Base-by-base conservation (phyloP, 2,888 invertebrate species). In the Ichneumon xanthorius region DNA sequence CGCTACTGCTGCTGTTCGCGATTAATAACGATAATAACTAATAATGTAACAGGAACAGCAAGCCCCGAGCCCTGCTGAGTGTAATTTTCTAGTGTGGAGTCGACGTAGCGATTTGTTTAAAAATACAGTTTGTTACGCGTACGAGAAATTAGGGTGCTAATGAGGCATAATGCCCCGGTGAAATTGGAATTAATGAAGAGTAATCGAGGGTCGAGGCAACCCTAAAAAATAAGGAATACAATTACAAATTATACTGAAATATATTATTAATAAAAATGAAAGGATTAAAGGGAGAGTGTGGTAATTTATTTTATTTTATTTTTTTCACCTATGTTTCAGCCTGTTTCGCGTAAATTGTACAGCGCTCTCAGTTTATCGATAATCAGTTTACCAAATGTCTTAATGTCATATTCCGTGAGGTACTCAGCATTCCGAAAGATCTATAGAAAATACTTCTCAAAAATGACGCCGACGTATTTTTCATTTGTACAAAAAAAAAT, bases 1-100 rank as follows among this genome's bases (percentile, higher is more conserved):
- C 70, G 84, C 84, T 73, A 80, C 85, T 82, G 84, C 86, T 86
- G 86, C 87, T 88, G 73, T 30, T 55, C 19, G 79, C 86, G 79
- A 87, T 88, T 87, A 85, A 88, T 87, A 88, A 84, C 82, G 80
- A 86, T 82, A 72, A 84, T 85, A 86, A 86, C 83, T 86, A 86
- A 86, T 80, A 86, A 78, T 73, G 48, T 77, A 80, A 73, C 63
- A 45, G 50, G 75, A 70, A 26, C 70, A 71, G 45, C 45, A 48
- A 48, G 45, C 45, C 50, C 77, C 53, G 53, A 70, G 63, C 65
- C 65, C 53, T n/a, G 72, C 55, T 1, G 50, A 81, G 33, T 37
- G 78, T 81, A 30, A 81, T 73, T 73, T 77, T 45, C 77, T 67
- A 61, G 76, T 53, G 33, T 61, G 50, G 5, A 55, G 22, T 61